Percentiles rank a stretch among this genome's conserved stretches.
Evolutionary conservation across 2,113 vertebrate species (phyloP).

Genomic region (Perognathus longimembris): DNA sequence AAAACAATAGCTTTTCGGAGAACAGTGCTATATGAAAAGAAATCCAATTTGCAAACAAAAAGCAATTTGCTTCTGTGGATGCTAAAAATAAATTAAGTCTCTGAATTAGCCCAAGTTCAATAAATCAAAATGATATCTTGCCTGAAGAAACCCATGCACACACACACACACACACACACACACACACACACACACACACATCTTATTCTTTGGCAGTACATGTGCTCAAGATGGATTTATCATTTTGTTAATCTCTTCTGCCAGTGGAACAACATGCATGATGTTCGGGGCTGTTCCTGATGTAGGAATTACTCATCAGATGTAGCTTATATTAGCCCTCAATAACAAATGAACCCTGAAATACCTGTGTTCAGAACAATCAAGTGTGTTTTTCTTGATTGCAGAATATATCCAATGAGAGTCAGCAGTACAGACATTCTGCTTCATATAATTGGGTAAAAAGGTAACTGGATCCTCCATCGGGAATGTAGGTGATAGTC

Average conservation of each 20-base stretch:
- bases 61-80: conserved; percentile 44
- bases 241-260: not conserved
- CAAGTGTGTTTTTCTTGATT: not conserved
- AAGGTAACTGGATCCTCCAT: not conserved
- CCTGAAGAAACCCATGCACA: too few relatives aligned
- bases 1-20: conserved; percentile 52
- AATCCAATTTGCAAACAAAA: conserved; percentile 63
- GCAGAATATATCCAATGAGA: not conserved
- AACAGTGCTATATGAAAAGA: conserved; percentile 27
- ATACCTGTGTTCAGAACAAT: not conserved
- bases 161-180: too few relatives aligned
- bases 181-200: too few relatives aligned
- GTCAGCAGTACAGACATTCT: not conserved
- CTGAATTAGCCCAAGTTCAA: conserved; percentile 51
- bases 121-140: conserved; percentile 57
- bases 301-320: not conserved
- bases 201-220: not conserved
- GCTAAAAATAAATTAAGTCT: conserved; percentile 46
- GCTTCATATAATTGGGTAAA: not conserved
- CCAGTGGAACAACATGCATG: not conserved
- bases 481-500: not conserved
- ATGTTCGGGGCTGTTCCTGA: not conserved
- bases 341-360: conserved; percentile 20
- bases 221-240: not conserved
- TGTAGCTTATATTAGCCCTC: not conserved